Base-by-base conservation (phyloP, 1,140 invertebrate species). In the Trichomalopsis sarcophagae region DNA sequence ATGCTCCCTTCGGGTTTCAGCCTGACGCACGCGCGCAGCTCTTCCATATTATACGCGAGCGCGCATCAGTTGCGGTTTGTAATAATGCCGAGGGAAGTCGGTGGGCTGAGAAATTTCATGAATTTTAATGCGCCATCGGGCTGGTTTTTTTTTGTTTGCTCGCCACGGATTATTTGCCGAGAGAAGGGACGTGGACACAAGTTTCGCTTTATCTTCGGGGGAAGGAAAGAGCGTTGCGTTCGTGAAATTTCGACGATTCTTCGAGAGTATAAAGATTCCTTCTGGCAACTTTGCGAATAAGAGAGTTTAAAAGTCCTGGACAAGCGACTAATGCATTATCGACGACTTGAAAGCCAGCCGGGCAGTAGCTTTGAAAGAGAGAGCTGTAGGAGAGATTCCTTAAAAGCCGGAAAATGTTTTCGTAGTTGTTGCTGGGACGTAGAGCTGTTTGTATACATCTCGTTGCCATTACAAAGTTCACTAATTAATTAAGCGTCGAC, bases 401-500 rank as follows among this genome's bases (percentile, higher is more conserved):
- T 10, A 68, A 71, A 71, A 33, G 68, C 10, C 10, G 30, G 27
- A 71, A 6, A 71, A 33, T 21, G 17, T 17, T 62, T 2, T 2
- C 17, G 17, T 10, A 50, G 36, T 47, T 76, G 74, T 76, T 47
- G 47, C 30, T n/a, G 23, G 17, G 33, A 36, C 33, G 33, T 0
- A 36, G 33, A 36, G 78, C 66, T 79, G n/a, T 81, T 81, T 71
- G 79, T 71, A 71, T 44, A 78, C 47, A 23, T 4, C 50, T n/a
- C 30, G 62, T 33, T 13, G 62, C 77, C 13, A 36, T 71, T 44
- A 1, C 62, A 81, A 81, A 81, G 79, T 81, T 81, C 44, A 71
- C 36, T 81, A 47, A 81, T 81, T 68, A 71, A 81, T 81, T 81
- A 47, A 81, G 79, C 62, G 62, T 71, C 30, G 21, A 30, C 50